These are phyloP conservation scores for Ips nitidus DNA, from an alignment of 1,140 invertebrate genomes.

Conservation along the genomic window DNA sequence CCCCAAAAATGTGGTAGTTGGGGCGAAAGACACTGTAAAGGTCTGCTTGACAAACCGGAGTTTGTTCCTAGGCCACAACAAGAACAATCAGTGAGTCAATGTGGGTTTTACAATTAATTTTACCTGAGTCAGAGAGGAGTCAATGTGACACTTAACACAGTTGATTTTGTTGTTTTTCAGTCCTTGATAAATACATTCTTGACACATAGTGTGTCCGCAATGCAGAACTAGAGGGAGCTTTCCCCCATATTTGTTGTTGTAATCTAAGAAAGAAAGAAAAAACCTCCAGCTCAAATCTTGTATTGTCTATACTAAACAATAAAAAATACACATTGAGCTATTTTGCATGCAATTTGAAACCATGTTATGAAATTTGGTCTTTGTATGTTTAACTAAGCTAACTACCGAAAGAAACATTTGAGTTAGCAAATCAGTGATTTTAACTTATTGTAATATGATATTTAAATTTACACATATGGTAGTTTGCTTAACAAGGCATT, in stretches of 20 bases:
- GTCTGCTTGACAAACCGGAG: constrained; percentile 4
- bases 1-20: constrained; percentile 34
- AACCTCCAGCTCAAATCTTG: too few species aligned
- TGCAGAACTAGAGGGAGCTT: constrained; percentile 33
- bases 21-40: constrained; percentile 27
- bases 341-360: too few species aligned
- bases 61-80: constrained; percentile 12
- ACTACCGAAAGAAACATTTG: too few species aligned
- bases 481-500: too few species aligned
- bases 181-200: constrained; percentile 33
- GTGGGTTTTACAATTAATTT: not conserved
- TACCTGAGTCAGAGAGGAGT: constrained; percentile 21
- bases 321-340: too few species aligned
- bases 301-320: too few species aligned
- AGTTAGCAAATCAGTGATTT: too few species aligned
- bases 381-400: too few species aligned
- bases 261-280: too few species aligned
- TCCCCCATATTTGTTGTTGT: constrained; percentile 2
- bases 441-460: too few species aligned
- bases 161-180: constrained; percentile 20
- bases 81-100: not conserved
- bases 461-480: too few species aligned
- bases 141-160: constrained; percentile 23
- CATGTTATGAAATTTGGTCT: too few species aligned
- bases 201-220: constrained; percentile 36